These are phyloP conservation scores for Glaucomys volans DNA, from an alignment of 2,113 vertebrate genomes.

Conservation along the genomic window DNA sequence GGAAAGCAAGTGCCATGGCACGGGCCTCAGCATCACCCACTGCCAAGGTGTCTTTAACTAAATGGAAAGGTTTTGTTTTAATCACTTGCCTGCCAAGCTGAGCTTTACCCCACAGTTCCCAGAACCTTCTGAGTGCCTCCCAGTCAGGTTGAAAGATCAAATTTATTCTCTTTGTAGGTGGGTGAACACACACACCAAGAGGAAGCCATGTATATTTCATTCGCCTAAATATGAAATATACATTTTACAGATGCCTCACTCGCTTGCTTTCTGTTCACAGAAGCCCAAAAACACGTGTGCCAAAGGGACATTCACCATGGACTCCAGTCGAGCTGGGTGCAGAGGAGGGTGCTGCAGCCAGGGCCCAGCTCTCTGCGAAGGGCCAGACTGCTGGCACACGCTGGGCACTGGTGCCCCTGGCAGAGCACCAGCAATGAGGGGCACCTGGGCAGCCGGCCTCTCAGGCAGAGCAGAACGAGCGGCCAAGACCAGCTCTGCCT, in stretches of 20 bases:
- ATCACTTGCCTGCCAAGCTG: constrained; percentile 81
- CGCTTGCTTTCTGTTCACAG: constrained; percentile 82
- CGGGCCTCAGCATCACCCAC: constrained; percentile 56
- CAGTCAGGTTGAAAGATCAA: constrained; percentile 86
- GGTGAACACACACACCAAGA: constrained; percentile 85
- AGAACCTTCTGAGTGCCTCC: constrained; percentile 81
- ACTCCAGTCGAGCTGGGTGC: constrained; percentile 72
- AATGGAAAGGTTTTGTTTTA: constrained; percentile 86
- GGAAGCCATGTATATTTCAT: constrained; percentile 88
- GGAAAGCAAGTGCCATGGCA: not conserved
- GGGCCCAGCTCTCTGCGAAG: constrained; percentile 24
- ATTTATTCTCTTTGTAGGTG: constrained; percentile 91
- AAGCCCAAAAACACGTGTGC: constrained; percentile 82
- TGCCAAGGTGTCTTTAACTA: constrained; percentile 82
- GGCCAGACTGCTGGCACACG: not conserved
- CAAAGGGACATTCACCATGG: constrained; percentile 82
- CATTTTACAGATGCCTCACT: constrained; percentile 88
- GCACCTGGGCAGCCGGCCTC: not conserved
- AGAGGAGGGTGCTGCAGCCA: constrained; percentile 69
- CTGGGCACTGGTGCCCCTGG: not conserved
- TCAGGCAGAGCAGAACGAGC: not conserved
- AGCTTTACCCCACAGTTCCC: constrained; percentile 75
- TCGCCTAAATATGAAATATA: constrained; percentile 89
- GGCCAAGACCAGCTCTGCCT: not conserved
- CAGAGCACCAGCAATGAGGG: not conserved